Percentiles rank a stretch among this genome's conserved stretches.
Conservation (phyloP, 1,140 invertebrate species). For the Apis cerana region DNA sequence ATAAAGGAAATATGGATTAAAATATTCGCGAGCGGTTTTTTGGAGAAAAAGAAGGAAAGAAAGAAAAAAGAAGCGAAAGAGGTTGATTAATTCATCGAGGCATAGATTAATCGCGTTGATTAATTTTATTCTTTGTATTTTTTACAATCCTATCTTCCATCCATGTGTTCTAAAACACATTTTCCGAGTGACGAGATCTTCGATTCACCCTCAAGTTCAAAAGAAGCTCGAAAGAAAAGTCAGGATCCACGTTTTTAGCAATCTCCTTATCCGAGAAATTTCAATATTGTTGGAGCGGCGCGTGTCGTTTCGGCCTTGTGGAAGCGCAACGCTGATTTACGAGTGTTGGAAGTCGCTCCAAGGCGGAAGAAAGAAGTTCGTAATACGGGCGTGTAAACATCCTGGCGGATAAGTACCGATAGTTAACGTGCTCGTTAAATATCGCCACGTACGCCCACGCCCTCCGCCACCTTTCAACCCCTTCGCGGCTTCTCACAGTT, state of each 20-base stretch:
- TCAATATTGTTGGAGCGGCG: too few species aligned
- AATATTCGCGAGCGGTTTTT: neutral
- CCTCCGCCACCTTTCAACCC: slow-evolving; percentile 38
- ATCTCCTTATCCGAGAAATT: neutral
- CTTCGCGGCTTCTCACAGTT: neutral
- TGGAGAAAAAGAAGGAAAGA: neutral
- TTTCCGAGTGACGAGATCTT: too few species aligned
- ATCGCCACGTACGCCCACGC: slow-evolving; percentile 49
- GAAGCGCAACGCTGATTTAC: slow-evolving; percentile 63
- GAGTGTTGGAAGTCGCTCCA: slow-evolving; percentile 45
- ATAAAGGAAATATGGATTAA: neutral
- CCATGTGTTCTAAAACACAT: too few species aligned
- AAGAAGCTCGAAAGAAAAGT: too few species aligned
- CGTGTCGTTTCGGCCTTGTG: slow-evolving; percentile 4
- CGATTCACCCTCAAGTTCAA: too few species aligned
- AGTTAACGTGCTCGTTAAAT: slow-evolving; percentile 64
- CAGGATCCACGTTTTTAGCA: neutral
- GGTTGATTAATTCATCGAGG: too few species aligned
- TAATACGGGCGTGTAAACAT: slow-evolving; percentile 62
- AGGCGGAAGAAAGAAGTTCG: slow-evolving; percentile 57
- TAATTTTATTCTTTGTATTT: too few species aligned
- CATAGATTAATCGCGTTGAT: too few species aligned
- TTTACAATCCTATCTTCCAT: too few species aligned
- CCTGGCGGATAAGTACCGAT: slow-evolving; percentile 57
- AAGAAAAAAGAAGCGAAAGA: neutral